Base-by-base conservation (phyloP, 2,888 invertebrate genomes). In the Synergus laeviventris region DNA sequence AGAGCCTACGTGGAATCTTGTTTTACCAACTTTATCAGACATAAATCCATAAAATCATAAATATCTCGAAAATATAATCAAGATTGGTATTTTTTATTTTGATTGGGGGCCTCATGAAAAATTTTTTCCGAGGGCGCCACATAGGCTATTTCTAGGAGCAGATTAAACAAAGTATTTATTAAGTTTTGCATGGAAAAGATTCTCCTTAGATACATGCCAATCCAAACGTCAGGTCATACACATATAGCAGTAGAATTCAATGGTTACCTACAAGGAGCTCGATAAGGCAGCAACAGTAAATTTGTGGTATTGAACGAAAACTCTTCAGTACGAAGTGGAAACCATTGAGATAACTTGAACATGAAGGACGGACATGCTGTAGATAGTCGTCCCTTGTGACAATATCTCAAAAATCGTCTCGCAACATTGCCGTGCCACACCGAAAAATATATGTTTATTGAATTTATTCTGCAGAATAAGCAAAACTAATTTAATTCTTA, bases 361-460 rank as follows among this genome's bases (percentile, higher is more conserved):
- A 42, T 66, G 45, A 66, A 66, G 45, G 45, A 66, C 45, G 31
- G 45, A 66, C 24, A 66, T 45, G 66, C 39, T 9, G 39, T 16
- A 66, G 42, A 66, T 66, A 45, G 66, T 66, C 16, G 42, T 45
- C 66, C 66, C 24, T 45, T 66, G 24, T 21, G 24, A 66, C 66
- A 66, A 45, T 66, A 66, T 66, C 66, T 66, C 16, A n/a, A n/a
- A 66, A 66, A 66, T 7, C 18, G 45, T 66, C 45, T 66, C 45
- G 16, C 45, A 8, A 5, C 14, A 66, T n/a, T 31, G 31, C n/a
- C n/a, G n/a, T n/a, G n/a, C n/a, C n/a, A n/a, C n/a, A n/a, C n/a
- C n/a, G n/a, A n/a, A n/a, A n/a, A n/a, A n/a, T n/a, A n/a, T n/a
- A n/a, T n/a, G 42, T 42, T 42, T 14, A 42, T 12, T 42, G 12